Evolutionary conservation across 2,113 vertebrate genomes (phyloP).

Genomic region (Coptodon rendalli): DNA sequence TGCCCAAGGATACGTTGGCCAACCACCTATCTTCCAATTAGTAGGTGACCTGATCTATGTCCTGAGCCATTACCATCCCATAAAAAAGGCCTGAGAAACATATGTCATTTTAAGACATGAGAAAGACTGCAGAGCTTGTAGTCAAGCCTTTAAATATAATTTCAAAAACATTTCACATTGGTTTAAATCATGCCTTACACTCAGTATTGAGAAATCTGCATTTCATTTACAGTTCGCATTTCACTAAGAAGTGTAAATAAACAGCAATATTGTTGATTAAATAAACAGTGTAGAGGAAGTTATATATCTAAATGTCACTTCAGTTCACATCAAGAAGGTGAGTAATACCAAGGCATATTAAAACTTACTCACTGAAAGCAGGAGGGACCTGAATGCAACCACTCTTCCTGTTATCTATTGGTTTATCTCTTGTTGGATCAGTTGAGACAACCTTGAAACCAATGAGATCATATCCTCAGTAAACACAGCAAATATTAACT

Average conservation of each 20-base stretch:
- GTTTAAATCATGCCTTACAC: neutral
- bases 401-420: neutral
- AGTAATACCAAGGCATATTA: neutral
- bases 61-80: neutral
- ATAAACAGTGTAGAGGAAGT: neutral
- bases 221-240: neutral
- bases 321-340: neutral
- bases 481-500: neutral
- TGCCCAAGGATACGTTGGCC: neutral
- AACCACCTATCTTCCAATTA: neutral
- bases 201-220: neutral
- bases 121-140: neutral
- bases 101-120: neutral
- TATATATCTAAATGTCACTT: neutral
- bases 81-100: neutral
- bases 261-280: neutral
- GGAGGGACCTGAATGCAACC: neutral
- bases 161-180: neutral
- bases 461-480: neutral
- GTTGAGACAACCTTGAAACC: neutral
- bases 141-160: neutral
- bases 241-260: neutral
- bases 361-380: neutral
- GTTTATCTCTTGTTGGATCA: neutral
- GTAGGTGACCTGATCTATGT: neutral